These are phyloP conservation scores for Notodonta ziczac DNA, from an alignment of 2,888 invertebrate species.

Conservation along the genomic window DNA sequence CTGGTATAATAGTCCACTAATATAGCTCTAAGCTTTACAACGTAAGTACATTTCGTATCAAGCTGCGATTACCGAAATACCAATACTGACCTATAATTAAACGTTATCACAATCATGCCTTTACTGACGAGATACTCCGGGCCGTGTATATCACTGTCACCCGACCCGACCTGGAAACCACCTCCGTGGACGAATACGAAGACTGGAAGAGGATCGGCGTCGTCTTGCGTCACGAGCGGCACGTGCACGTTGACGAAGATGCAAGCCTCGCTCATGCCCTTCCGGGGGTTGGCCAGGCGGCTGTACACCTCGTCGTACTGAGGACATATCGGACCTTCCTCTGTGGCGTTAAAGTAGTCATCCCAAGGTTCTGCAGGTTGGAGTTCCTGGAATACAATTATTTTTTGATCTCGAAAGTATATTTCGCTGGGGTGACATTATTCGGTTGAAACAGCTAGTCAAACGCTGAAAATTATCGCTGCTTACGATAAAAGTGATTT, in stretches of 20 bases:
- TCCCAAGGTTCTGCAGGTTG: slow-evolving; percentile 61
- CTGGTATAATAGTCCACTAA: too few relatives aligned
- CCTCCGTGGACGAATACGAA: slow-evolving; percentile 70
- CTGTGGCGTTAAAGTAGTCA: slow-evolving; percentile 76
- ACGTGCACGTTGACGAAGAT: slow-evolving; percentile 62
- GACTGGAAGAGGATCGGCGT: slow-evolving; percentile 44
- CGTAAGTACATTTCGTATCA: neutral
- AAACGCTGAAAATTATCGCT: neutral
- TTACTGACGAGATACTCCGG: slow-evolving; percentile 42
- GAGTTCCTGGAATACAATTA: slow-evolving; percentile 32
- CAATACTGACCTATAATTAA: slow-evolving; percentile 41
- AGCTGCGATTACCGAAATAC: too few relatives aligned
- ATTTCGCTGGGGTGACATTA: too few relatives aligned
- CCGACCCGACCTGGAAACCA: slow-evolving; percentile 49
- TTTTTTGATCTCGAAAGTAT: slow-evolving; percentile 12
- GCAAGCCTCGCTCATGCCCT: slow-evolving; percentile 54
- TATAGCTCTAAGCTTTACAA: too few relatives aligned
- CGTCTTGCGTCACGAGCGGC: slow-evolving; percentile 30
- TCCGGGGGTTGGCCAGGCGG: slow-evolving; percentile 23
- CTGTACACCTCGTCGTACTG: slow-evolving; percentile 68
- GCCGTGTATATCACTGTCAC: slow-evolving; percentile 39
- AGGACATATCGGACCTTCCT: slow-evolving; percentile 82
- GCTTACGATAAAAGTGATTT: neutral
- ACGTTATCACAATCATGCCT: slow-evolving; percentile 42
- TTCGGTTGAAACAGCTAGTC: too few relatives aligned